Conservation (phyloP, 2,888 invertebrate species). For the Anagyrus pseudococci region DNA sequence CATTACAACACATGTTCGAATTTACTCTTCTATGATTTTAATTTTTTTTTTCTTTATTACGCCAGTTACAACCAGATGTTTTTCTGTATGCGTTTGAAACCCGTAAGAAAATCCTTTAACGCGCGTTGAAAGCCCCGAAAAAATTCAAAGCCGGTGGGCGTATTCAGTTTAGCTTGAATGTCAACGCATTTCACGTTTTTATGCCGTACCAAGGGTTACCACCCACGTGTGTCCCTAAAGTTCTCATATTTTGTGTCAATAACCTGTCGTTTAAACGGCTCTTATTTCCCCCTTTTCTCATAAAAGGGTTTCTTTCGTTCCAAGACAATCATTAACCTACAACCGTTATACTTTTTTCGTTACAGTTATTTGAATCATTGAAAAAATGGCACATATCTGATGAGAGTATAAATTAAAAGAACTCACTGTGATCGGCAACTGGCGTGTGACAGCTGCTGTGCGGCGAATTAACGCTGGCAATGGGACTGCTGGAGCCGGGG, state of each 20-base stretch:
- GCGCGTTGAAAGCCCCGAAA: conserved; percentile 27
- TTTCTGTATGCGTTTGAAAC: not conserved
- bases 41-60: conserved; percentile 1
- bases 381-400: no score
- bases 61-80: conserved; percentile 12
- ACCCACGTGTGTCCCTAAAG: conserved; percentile 18
- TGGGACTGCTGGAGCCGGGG: conserved; percentile 47
- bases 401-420: not conserved
- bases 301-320: no score
- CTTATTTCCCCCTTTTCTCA: no score
- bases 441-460: conserved; percentile 54
- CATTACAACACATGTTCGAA: not conserved
- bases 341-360: not conserved
- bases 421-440: conserved; percentile 54
- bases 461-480: conserved; percentile 48
- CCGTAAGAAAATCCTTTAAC: conserved; percentile 30
- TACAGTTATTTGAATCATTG: not conserved
- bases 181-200: conserved; percentile 34
- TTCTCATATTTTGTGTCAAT: conserved; percentile 19
- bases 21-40: no score
- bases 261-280: no score
- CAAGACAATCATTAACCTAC: no score
- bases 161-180: conserved; percentile 27
- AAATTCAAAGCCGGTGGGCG: conserved; percentile 14
- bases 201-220: conserved; percentile 24